Base-by-base conservation (phyloP, 1,140 invertebrate species). In the Thrips palmi region DNA sequence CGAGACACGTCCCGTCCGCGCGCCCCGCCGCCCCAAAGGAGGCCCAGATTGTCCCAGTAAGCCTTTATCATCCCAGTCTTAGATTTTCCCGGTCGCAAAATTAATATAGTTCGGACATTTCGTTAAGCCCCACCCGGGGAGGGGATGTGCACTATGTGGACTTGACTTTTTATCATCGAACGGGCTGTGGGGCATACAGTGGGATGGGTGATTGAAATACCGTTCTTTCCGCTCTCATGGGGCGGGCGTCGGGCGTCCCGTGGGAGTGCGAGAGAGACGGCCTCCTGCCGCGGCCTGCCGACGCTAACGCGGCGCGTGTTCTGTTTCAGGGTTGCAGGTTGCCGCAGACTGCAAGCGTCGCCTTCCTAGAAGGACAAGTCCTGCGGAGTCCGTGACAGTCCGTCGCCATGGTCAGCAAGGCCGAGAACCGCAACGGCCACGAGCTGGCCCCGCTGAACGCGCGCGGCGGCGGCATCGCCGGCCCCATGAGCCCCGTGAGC, bases 371-470 rank as follows among this genome's bases (percentile, higher is more conserved):
- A 6, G 32, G 31, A 15, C 33, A 31, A 22, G 25, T 33, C 12
- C 12, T 38, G 4, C 20, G 28, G 6, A 21, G 24, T 8, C n/a
- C n/a, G n/a, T n/a, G n/a, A n/a, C n/a, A n/a, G n/a, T n/a, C n/a
- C n/a, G n/a, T n/a, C n/a, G n/a, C 14, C 6, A 40, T 35, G 49
- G 53, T 63, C 19, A 65, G 68, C 44, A 58, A 65, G 24, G 66
- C 69, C 43, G 58, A 63, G 21, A 56, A 63, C 17, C 58, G 66
- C 23, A 73, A 74, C 47, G 77, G 77, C 17, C 77, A 81, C 55
- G 78, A 82, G 57, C 57, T 83, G 59, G 75, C 77, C 39, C 77
- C 77, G 10, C 56, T 83, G 45, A 80, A 79, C 52, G 70, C 71
- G 15, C 49, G 68, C 27, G 44, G 40, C 52, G 53, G 17, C 12